Evolutionary conservation across 1,140 invertebrate species (phyloP).

Genomic region (Triops cancriformis): DNA sequence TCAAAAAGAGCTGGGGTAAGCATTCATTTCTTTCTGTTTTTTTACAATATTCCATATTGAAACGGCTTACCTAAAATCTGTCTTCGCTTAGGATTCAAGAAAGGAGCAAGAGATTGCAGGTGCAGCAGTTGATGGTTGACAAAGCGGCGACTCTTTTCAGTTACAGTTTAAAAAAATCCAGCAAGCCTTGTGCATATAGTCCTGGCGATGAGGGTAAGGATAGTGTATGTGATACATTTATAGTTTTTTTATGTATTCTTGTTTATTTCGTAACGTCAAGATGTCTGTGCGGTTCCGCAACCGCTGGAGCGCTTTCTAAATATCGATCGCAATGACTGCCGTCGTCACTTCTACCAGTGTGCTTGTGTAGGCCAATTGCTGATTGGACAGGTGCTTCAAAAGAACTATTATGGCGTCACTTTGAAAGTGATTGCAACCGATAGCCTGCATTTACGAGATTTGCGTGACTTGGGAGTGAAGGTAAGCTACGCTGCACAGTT

Average conservation of each 20-base stretch:
- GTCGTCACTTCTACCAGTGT: conserved; percentile 20
- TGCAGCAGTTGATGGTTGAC: conserved; percentile 72
- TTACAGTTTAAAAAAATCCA: conserved; percentile 23
- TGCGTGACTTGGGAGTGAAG: conserved; percentile 21
- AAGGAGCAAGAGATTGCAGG: conserved; percentile 65
- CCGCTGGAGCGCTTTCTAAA: conserved; percentile 69
- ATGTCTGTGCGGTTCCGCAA: conserved; percentile 71
- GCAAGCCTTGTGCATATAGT: neutral
- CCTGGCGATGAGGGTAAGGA: conserved; percentile 20
- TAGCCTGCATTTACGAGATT: conserved; percentile 37
- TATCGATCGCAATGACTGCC: conserved; percentile 22
- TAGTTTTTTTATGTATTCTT: neutral
- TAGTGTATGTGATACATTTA: conserved; percentile 18
- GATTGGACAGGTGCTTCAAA: conserved; percentile 63
- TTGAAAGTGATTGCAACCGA: conserved; percentile 73
- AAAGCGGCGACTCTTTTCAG: conserved; percentile 46
- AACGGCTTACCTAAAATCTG: conserved; percentile 38
- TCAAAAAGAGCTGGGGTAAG: conserved; percentile 53
- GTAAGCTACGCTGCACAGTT: neutral
- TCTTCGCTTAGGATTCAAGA: conserved; percentile 57
- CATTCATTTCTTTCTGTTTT: neutral
- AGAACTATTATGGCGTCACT: conserved; percentile 62
- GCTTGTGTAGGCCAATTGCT: conserved; percentile 36
- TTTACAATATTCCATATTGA: neutral
- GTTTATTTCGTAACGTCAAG: conserved; percentile 43